Conservation (phyloP, 2,797 vertebrate species). For the Benthosema pterotum region DNA sequence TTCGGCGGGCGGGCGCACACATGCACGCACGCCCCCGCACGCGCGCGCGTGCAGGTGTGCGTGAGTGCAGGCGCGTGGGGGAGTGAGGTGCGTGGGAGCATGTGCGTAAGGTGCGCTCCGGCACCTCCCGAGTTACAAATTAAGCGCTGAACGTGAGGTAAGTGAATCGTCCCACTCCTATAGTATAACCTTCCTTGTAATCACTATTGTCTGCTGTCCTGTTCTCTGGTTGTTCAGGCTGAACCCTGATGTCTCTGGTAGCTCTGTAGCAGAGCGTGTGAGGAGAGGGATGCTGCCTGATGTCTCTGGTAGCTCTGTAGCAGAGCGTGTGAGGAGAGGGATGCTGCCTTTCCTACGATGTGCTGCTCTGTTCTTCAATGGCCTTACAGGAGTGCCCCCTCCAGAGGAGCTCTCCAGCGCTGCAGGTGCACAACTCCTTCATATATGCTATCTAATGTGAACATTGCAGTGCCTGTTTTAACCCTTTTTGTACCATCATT, state of each 20-base stretch:
- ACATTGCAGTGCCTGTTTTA: not conserved
- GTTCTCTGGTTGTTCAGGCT: slow-evolving; percentile 68
- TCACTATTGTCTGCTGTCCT: slow-evolving; percentile 7
- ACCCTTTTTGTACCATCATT: too few relatives aligned
- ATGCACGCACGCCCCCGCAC: too few relatives aligned
- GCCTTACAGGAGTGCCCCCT: slow-evolving; percentile 91
- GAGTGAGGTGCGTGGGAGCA: too few relatives aligned
- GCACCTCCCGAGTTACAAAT: too few relatives aligned
- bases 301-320: slow-evolving; percentile 86
- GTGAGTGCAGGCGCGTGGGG: too few relatives aligned
- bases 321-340: slow-evolving; percentile 86
- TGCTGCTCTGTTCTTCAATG: slow-evolving; percentile 92
- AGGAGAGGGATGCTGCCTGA: slow-evolving; percentile 87
- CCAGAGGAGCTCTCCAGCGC: slow-evolving; percentile 87
- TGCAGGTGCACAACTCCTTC: slow-evolving; percentile 60
- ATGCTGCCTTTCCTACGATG: slow-evolving; percentile 91
- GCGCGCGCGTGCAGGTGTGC: too few relatives aligned
- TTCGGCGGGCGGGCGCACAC: too few relatives aligned
- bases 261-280: slow-evolving; percentile 85
- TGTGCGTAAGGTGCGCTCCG: too few relatives aligned
- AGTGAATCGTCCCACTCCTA: too few relatives aligned
- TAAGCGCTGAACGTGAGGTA: too few relatives aligned
- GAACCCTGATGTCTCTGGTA: slow-evolving; percentile 79
- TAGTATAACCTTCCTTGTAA: too few relatives aligned
- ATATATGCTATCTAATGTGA: too few relatives aligned